A percentile compares a stretch with the other conserved stretches of the same genome.
Evolutionary conservation across 2,888 invertebrate genomes (phyloP).

Genomic region (Ferdinandea cuprea): DNA sequence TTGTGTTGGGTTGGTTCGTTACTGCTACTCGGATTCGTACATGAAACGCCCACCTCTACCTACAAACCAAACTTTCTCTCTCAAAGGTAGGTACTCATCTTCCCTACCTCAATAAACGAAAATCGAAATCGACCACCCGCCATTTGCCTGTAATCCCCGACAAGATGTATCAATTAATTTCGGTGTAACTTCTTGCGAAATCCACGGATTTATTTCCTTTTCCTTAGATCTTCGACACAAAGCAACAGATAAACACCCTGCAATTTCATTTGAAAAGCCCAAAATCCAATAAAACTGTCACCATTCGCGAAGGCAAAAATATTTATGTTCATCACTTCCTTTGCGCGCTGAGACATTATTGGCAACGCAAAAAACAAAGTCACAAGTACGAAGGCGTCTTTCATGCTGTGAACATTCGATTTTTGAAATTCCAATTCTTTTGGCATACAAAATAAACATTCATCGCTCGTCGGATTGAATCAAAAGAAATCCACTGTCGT

Average conservation of each 20-base stretch:
- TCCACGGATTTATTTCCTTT: background rate
- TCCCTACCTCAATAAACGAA: background rate
- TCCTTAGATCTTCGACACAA: background rate
- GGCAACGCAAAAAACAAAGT: conserved; percentile 30
- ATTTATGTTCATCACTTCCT: conserved; percentile 66
- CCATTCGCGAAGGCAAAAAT: conserved; percentile 50
- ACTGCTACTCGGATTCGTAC: too few relatives aligned
- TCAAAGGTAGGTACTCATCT: too few relatives aligned
- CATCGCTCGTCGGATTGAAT: conserved; percentile 17
- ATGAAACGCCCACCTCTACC: too few relatives aligned
- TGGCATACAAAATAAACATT: conserved; percentile 31
- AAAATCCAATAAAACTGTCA: conserved; percentile 73
- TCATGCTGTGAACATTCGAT: conserved; percentile 66
- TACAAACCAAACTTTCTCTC: too few relatives aligned
- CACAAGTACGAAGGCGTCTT: conserved; percentile 47
- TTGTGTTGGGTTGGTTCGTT: too few relatives aligned
- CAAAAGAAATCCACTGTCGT: conserved; percentile 60
- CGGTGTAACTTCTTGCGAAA: conserved; percentile 24
- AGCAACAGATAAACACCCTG: background rate
- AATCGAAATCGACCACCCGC: background rate
- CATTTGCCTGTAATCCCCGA: too few relatives aligned
- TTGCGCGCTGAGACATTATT: conserved; percentile 55
- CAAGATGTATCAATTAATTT: conserved; percentile 24
- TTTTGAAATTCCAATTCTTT: conserved; percentile 29
- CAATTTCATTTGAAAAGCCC: conserved; percentile 37